Percentiles rank a stretch among this genome's conserved stretches.
phyloP scores from a whole-genome alignment of 92 coral and sea anemone species.

The Parazoanthus atlanticus region DNA sequence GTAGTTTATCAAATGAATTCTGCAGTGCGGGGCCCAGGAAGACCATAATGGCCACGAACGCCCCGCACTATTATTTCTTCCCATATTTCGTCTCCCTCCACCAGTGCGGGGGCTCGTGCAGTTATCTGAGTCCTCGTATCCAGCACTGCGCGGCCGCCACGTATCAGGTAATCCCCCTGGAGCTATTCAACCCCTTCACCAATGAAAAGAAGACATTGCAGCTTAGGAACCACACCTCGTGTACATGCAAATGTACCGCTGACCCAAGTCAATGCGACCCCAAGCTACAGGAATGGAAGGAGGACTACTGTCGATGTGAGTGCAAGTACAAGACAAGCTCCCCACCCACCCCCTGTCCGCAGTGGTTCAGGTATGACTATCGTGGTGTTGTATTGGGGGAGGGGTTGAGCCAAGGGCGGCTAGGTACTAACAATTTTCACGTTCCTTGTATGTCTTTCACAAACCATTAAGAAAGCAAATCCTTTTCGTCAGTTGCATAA shows the following conservation, averaged over 20 bases:
- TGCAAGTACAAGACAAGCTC: constrained; percentile 16
- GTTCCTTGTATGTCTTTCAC: too few species aligned
- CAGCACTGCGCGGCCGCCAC: constrained; percentile 18
- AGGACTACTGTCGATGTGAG: constrained; percentile 10
- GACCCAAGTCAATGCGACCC: constrained; percentile 21
- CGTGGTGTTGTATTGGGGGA: background rate
- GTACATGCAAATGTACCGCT: constrained; percentile 18
- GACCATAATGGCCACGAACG: constrained; percentile 19
- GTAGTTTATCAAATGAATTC: background rate
- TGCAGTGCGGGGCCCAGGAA: constrained; percentile 24
- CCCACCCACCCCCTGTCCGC: constrained; percentile 12
- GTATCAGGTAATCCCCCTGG: background rate
- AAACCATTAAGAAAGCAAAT: too few species aligned
- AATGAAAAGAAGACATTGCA: background rate
- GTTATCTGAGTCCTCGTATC: background rate
- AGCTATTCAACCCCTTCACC: background rate
- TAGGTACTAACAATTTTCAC: too few species aligned
- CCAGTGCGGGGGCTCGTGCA: constrained; percentile 22
- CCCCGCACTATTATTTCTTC: constrained; percentile 2
- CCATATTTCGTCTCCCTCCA: constrained; percentile 23
- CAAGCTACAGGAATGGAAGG: constrained; percentile 8
- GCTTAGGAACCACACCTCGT: constrained; percentile 15
- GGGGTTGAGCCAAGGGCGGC: too few species aligned
- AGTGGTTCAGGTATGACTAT: constrained; percentile 14
- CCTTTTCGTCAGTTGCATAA: too few species aligned